Conservation (phyloP, 2,113 vertebrate genomes). For the Pachyramphus minor region DNA sequence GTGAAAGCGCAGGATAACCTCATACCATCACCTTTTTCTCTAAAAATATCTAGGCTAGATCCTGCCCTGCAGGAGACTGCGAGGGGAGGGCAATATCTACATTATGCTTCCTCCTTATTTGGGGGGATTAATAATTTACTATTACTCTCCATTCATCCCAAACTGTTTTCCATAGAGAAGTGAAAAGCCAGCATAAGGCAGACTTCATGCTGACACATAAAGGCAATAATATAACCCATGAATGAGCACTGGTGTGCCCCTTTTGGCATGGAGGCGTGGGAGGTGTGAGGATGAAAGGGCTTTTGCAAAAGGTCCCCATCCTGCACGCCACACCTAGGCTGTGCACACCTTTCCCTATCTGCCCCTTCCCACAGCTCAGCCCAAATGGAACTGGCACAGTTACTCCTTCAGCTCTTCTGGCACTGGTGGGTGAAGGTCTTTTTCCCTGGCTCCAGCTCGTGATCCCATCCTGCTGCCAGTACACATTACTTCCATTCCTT, state of each 20-base stretch:
- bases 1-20: background rate
- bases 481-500: background rate
- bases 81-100: background rate
- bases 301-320: background rate
- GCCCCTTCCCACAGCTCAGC: background rate
- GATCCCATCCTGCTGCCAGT: background rate
- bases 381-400: background rate
- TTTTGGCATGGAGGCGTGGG: background rate
- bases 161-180: background rate
- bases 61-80: background rate
- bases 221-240: background rate
- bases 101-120: background rate
- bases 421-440: background rate
- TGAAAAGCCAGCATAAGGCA: background rate
- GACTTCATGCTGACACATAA: background rate
- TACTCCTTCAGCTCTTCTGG: background rate
- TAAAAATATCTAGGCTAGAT: background rate
- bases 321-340: background rate
- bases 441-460: background rate
- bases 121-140: background rate
- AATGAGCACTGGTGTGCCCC: background rate
- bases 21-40: rapidly evolving
- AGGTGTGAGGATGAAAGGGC: background rate
- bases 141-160: background rate
- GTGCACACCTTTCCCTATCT: background rate